Percentiles rank a stretch among this genome's conserved stretches.
phyloP scores from a whole-genome alignment of 2,113 vertebrate genomes.

The Cyanistes caeruleus region DNA sequence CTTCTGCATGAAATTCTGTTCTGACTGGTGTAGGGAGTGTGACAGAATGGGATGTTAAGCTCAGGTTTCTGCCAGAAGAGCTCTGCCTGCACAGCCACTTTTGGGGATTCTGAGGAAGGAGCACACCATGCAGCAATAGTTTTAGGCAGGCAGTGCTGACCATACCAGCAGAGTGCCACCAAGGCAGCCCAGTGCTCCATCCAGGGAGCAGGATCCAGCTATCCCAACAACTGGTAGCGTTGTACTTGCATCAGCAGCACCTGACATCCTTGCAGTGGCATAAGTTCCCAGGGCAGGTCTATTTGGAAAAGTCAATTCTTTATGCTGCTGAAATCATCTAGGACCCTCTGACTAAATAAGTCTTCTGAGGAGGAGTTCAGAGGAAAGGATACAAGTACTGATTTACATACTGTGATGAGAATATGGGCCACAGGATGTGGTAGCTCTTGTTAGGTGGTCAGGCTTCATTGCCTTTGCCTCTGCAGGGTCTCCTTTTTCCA shows the following conservation, averaged over 20 bases:
- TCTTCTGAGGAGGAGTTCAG: not conserved
- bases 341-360: not conserved
- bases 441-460: not conserved
- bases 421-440: not conserved
- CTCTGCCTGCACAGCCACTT: not conserved
- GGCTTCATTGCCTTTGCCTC: not conserved
- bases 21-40: not conserved
- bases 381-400: not conserved
- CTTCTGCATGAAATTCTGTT: not conserved
- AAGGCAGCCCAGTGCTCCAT: not conserved
- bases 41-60: not conserved
- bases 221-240: not conserved
- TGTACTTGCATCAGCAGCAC: not conserved
- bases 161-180: fast-evolving
- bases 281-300: not conserved
- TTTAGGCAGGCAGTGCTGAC: not conserved
- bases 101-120: not conserved
- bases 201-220: not conserved
- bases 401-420: not conserved
- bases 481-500: not conserved
- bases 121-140: not conserved
- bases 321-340: not conserved
- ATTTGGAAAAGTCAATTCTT: not conserved
- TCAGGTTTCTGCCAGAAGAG: not conserved
- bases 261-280: not conserved